These are phyloP conservation scores for Rhyzopertha dominica DNA, from an alignment of 1,140 invertebrate species.

Conservation along the genomic window DNA sequence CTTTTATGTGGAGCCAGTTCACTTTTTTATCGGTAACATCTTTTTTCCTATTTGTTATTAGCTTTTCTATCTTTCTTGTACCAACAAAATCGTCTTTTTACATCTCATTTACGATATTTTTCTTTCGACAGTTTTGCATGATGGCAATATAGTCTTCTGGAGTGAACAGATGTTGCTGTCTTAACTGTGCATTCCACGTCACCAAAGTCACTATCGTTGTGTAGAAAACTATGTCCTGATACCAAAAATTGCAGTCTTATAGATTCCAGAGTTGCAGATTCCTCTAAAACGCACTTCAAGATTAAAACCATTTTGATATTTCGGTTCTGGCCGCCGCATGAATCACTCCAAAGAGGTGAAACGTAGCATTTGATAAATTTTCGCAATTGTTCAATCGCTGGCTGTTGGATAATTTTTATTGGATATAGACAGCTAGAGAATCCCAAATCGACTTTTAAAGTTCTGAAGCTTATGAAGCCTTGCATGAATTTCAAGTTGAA, in stretches of 20 bases:
- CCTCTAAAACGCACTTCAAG: conserved; percentile 30
- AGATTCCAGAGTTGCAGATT: conserved; percentile 24
- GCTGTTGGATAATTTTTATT: too few relatives aligned
- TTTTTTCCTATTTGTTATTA: conserved; percentile 13
- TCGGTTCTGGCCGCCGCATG: conserved; percentile 41
- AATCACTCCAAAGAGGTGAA: conserved; percentile 41
- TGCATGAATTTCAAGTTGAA: too few relatives aligned
- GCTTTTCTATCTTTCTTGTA: conserved; percentile 3
- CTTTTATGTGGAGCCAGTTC: too few relatives aligned
- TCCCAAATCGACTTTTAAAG: too few relatives aligned
- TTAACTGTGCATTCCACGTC: conserved; percentile 36
- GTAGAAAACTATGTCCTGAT: conserved; percentile 39
- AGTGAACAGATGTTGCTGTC: conserved; percentile 30
- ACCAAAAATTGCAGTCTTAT: conserved; percentile 37
- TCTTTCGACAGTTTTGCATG: conserved; percentile 28
- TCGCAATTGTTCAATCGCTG: too few relatives aligned
- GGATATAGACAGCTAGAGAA: too few relatives aligned
- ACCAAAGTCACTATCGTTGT: conserved; percentile 39
- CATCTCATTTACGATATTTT: conserved; percentile 21
- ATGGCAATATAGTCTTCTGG: conserved; percentile 30
- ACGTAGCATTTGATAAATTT: too few relatives aligned
- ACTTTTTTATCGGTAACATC: too few relatives aligned
- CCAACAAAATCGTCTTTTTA: conserved; percentile 4
- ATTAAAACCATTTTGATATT: conserved; percentile 42
- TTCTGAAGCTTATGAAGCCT: too few relatives aligned